Evolutionary conservation across 1,140 invertebrate species (phyloP).

Genomic region (Microplitis mediator): DNA sequence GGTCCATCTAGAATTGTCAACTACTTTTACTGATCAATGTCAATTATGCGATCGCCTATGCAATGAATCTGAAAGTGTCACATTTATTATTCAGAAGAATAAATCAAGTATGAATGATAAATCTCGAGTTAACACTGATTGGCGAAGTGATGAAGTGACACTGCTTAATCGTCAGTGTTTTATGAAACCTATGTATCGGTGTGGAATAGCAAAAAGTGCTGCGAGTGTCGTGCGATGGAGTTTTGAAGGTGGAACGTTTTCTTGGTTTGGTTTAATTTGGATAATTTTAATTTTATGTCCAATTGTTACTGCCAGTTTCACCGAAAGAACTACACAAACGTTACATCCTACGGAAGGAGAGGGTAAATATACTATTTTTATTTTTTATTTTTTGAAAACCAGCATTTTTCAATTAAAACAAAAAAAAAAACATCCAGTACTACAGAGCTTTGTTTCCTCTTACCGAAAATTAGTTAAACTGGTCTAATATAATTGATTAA

Average conservation of each 20-base stretch:
- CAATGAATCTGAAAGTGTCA: neutral
- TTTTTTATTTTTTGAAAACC: neutral
- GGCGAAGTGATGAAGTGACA: constrained; percentile 5
- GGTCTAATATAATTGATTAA: too few relatives aligned
- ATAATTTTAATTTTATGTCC: constrained; percentile 38
- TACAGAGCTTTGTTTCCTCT: too few relatives aligned
- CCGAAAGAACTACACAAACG: constrained; percentile 14
- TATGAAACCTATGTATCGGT: constrained; percentile 3
- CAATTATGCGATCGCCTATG: constrained; percentile 20
- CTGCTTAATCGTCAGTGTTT: constrained; percentile 4
- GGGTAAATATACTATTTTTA: constrained; percentile 11
- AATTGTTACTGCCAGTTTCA: constrained; percentile 30
- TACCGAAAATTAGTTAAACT: too few relatives aligned
- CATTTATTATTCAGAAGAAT: neutral
- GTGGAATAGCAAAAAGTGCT: constrained; percentile 34
- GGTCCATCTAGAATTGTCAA: neutral
- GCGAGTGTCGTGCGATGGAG: constrained; percentile 54
- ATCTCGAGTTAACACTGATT: neutral
- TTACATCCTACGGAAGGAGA: constrained; percentile 23
- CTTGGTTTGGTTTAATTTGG: constrained; percentile 28
- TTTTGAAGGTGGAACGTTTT: constrained; percentile 11
- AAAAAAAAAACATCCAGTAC: too few relatives aligned
- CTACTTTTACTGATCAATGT: constrained; percentile 2
- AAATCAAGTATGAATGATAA: neutral
- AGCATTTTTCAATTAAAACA: too few relatives aligned